phyloP scores from a whole-genome alignment of 2,797 vertebrate species.

The Hemibagrus guttatus region DNA sequence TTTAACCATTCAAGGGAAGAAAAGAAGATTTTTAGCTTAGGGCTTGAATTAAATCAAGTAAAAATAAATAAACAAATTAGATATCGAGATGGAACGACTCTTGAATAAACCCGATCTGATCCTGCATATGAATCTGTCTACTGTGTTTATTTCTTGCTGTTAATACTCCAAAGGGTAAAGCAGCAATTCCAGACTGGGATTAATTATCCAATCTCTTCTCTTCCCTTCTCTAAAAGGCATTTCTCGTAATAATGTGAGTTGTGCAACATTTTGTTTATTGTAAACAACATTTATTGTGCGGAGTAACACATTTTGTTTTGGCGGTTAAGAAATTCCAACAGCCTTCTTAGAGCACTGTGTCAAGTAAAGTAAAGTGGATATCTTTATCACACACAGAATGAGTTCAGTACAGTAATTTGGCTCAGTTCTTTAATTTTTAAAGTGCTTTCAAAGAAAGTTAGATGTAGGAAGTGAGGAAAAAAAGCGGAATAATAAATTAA shows the following conservation, averaged over 20 bases:
- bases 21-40: background rate
- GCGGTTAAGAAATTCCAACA: background rate
- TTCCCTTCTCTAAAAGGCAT: background rate
- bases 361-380: background rate
- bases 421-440: background rate
- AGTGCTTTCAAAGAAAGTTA: background rate
- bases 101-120: background rate
- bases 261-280: background rate
- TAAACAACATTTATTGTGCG: background rate
- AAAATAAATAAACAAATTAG: background rate
- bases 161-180: background rate
- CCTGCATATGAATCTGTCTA: background rate
- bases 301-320: background rate
- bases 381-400: background rate
- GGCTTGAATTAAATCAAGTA: background rate
- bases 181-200: too few relatives aligned
- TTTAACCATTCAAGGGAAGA: background rate
- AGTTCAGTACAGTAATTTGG: background rate
- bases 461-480: background rate
- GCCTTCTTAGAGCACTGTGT: background rate
- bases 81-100: background rate
- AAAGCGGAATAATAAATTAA: background rate
- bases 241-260: background rate
- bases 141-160: conserved; percentile 7
- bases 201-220: background rate